These are phyloP conservation scores for Theonella swinhoei DNA, from an alignment of 37 sponge, comb jelly and placozoan genomes.

Conservation along the genomic window DNA sequence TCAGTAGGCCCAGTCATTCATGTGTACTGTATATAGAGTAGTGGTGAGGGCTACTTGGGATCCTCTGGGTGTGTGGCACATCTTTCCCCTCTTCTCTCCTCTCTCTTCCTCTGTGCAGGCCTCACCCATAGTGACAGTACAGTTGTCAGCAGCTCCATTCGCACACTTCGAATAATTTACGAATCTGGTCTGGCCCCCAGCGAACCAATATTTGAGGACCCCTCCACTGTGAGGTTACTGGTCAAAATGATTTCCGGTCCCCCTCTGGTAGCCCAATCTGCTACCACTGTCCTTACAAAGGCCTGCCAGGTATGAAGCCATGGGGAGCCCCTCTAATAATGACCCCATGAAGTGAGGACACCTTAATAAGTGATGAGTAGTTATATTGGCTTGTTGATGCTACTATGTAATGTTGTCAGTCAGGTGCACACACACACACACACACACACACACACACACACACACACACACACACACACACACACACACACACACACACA, in stretches of 20 bases:
- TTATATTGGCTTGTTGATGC: no score
- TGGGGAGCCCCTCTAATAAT: no score
- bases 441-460: no score
- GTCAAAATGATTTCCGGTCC: slow-evolving; percentile 12
- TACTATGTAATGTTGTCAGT: no score
- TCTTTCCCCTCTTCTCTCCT: neutral
- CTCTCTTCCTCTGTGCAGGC: slow-evolving; percentile 6
- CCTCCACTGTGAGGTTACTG: slow-evolving; percentile 10
- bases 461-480: no score
- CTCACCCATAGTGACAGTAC: neutral
- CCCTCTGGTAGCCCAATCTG: slow-evolving; percentile 31
- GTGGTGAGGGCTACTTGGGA: no score
- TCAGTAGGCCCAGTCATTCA: neutral
- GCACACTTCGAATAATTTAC: slow-evolving; percentile 59
- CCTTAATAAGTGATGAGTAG: no score
- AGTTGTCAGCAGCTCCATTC: slow-evolving; percentile 38
- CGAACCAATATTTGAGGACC: slow-evolving; percentile 22
- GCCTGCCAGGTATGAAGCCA: slow-evolving; percentile 64
- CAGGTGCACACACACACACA: no score
- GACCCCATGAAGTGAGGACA: no score
- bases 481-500: no score
- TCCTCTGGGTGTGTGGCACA: no score
- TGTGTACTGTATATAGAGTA: no score
- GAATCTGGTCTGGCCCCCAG: slow-evolving; percentile 19
- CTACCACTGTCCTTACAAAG: slow-evolving; percentile 39